These are phyloP conservation scores for Scortum barcoo DNA, from an alignment of 2,113 vertebrate genomes.

Conservation along the genomic window DNA sequence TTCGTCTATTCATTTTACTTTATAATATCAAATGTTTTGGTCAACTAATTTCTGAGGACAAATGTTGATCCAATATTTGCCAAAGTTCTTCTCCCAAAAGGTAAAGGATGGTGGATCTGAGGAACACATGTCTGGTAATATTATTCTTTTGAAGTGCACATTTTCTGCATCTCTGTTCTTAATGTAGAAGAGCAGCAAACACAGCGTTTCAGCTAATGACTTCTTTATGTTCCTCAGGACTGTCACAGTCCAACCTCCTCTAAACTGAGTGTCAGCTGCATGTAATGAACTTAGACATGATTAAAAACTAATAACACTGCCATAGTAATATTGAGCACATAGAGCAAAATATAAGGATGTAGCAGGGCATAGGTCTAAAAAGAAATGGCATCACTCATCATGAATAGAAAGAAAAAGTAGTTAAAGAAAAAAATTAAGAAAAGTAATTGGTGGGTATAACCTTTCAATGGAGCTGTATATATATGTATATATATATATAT, in stretches of 20 bases:
- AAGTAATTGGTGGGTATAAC: too few species aligned
- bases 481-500: too few species aligned
- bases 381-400: neutral
- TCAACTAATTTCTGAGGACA: neutral
- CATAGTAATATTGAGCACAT: neutral
- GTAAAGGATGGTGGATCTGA: neutral
- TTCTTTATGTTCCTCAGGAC: neutral
- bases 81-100: neutral
- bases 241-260: neutral
- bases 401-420: neutral
- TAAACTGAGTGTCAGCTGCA: constrained; percentile 14
- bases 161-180: constrained; percentile 8
- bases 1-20: neutral
- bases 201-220: constrained; percentile 1
- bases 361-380: neutral
- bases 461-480: too few species aligned
- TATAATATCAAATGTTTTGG: neutral
- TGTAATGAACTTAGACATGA: neutral
- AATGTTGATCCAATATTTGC: neutral
- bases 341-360: neutral
- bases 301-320: too few species aligned
- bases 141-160: constrained; percentile 1
- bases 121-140: neutral
- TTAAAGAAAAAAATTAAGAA: neutral
- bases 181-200: constrained; percentile 5